Evolutionary conservation across 2,797 vertebrate species (phyloP).

Genomic region (Propithecus deckenii): DNA sequence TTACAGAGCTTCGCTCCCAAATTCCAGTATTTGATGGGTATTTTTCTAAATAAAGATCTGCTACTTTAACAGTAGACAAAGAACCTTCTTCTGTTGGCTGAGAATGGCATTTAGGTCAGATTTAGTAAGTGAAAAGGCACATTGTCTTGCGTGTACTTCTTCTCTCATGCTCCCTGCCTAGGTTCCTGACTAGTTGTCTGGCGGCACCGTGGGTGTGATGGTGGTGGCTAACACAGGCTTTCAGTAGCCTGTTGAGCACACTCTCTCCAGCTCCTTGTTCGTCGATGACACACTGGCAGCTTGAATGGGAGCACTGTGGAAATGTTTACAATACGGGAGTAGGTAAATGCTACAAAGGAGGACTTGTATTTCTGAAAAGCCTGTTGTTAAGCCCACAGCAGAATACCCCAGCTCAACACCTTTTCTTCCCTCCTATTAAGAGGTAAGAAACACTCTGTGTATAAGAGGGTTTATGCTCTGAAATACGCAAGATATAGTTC

Average conservation of each 20-base stretch:
- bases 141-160: not conserved
- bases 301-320: not conserved
- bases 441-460: not conserved
- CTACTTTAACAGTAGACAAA: not conserved
- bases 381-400: not conserved
- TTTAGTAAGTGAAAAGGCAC: not conserved
- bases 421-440: not conserved
- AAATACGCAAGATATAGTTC: not conserved
- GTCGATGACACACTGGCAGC: accelerated
- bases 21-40: not conserved
- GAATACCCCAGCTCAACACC: not conserved
- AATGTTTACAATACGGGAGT: not conserved
- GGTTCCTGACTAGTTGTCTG: not conserved
- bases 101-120: not conserved
- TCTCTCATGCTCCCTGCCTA: not conserved
- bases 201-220: not conserved
- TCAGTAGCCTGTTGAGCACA: not conserved
- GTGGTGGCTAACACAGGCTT: accelerated
- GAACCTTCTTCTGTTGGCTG: not conserved
- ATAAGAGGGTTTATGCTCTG: not conserved
- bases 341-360: not conserved
- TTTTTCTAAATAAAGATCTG: not conserved
- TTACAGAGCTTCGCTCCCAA: not conserved
- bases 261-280: not conserved
- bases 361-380: not conserved